A percentile compares a stretch with the other conserved stretches of the same genome.
These are phyloP conservation scores for Rhinogobio ventralis DNA, from an alignment of 2,797 vertebrate genomes.

Conservation along the genomic window DNA sequence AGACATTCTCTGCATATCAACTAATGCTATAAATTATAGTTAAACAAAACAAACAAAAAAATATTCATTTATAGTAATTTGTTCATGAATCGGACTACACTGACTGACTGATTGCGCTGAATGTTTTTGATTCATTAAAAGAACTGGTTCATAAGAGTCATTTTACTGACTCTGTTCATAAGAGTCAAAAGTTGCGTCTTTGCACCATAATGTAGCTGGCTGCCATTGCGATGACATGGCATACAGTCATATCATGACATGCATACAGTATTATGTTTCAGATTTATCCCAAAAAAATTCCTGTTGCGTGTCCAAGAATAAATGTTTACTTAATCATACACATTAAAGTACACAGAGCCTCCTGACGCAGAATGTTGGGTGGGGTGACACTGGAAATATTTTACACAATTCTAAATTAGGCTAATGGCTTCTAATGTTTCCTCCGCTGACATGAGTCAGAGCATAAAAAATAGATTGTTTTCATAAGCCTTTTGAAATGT, in stretches of 20 bases:
- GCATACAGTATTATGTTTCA: neutral
- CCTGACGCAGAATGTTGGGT: neutral
- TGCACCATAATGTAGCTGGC: neutral
- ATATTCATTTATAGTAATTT: neutral
- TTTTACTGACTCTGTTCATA: too few relatives aligned
- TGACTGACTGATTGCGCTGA: neutral
- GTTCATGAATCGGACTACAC: neutral
- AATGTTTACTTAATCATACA: neutral
- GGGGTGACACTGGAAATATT: neutral
- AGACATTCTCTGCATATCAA: neutral
- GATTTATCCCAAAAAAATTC: neutral
- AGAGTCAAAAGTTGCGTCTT: neutral
- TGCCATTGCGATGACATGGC: neutral
- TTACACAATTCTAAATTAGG: neutral
- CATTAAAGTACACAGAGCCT: neutral
- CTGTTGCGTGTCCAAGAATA: too few relatives aligned
- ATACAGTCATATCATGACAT: constrained; percentile 14
- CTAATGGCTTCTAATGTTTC: neutral
- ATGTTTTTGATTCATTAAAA: neutral
- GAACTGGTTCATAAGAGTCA: neutral
- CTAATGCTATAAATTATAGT: neutral
- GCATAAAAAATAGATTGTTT: constrained; percentile 2
- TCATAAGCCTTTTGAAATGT: constrained; percentile 14
- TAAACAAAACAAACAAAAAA: neutral
- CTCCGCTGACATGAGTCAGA: neutral